Evolutionary conservation across 2,888 invertebrate genomes (phyloP), one percentile per base, ranked within the genome.

Genomic region (Aplocera efformata): DNA sequence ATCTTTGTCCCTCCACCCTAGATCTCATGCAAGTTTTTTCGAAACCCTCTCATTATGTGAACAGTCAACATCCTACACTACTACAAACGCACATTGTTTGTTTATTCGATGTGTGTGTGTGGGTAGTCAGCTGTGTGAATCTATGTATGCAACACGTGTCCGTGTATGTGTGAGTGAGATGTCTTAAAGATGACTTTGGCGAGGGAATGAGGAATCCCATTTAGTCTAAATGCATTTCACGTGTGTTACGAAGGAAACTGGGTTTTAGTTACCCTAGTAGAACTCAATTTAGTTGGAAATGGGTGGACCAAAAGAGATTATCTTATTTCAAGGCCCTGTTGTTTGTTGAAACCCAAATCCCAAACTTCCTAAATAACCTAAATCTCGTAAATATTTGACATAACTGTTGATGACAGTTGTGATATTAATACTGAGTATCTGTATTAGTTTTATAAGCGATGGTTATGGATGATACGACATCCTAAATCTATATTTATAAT

Each of bases 41-140:
- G 72, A 77, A 78, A 63, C 78, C 77, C 78, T 73, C 80, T 82
- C 77, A 76, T 84, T 81, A 79, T 70, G 72, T 70, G 68, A 65
- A 67, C 67, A 72, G 69, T 72, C 75, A 73, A 77, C 75, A 76
- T 72, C 67, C 70, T 67, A 55, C 55, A 45, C 55, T 39, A 47
- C 43, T 67, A 72, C 72, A 68, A 43, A 58, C 63, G 50, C 56
- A 63, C 45, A 55, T 47, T 66, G 67, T 71, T 67, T 73, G 67
- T 71, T 67, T 72, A 67, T 68, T 63, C 68, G 67, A 63, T 36
- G 23, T 48, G 50, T 20, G 26, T 70, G 81, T 80, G 79, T 74
- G 76, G 33, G 80, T 72, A 75, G 76, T 80, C 81, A 81, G 83
- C 81, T 83, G 81, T 65, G 74, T 68, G 64, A 62, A 67, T 68